Evolutionary conservation across 1,140 invertebrate species (phyloP).

Genomic region (Solen grandis): DNA sequence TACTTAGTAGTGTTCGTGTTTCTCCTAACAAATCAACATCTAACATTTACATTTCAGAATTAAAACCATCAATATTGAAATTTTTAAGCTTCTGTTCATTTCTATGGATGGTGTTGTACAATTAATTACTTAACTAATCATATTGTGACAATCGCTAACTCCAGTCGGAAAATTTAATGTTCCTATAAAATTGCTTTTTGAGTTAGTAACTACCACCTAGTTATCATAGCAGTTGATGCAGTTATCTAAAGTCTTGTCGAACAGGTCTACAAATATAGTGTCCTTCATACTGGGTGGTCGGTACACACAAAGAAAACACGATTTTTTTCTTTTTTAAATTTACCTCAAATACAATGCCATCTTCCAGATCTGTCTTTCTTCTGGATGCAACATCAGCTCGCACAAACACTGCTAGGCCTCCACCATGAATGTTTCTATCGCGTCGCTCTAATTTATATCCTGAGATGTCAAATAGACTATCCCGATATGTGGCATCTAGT

Average conservation of each 20-base stretch:
- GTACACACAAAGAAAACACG: too few relatives aligned
- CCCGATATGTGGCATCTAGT: background rate
- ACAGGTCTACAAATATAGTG: background rate
- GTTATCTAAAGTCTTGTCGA: too few relatives aligned
- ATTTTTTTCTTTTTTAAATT: too few relatives aligned
- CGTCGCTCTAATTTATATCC: conserved; percentile 2
- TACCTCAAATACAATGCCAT: background rate
- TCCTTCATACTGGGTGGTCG: background rate
- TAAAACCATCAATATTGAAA: background rate
- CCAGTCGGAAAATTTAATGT: conserved; percentile 23
- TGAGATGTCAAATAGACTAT: background rate
- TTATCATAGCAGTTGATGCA: too few relatives aligned
- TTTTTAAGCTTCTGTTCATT: conserved; percentile 47
- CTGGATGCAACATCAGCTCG: background rate
- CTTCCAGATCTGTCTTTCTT: background rate
- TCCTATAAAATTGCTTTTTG: conserved; percentile 6
- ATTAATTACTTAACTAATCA: conserved; percentile 32
- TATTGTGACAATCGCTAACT: too few relatives aligned
- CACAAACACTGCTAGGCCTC: background rate
- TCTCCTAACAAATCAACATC: too few relatives aligned
- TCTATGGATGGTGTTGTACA: conserved; percentile 12
- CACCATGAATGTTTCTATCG: background rate
- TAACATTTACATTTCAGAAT: too few relatives aligned
- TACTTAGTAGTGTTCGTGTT: too few relatives aligned
- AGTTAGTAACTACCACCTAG: too few relatives aligned